Evolutionary conservation across 2,888 invertebrate genomes (phyloP), one percentile per base, ranked within the genome.

Genomic region (Acleris sparsana): DNA sequence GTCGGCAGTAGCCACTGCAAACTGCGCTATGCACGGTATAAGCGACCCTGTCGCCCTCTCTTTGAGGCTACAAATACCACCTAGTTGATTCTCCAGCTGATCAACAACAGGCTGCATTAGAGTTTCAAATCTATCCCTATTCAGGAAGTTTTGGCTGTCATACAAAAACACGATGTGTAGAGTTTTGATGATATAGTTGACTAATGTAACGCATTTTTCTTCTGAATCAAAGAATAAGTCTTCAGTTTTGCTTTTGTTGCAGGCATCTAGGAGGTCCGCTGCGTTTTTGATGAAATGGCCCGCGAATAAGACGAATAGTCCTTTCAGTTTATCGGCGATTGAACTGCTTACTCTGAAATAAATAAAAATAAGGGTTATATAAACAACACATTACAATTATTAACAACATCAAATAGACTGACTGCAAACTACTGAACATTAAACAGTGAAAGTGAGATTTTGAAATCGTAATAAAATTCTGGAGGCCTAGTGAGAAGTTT

Each of bases 261-360:
- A 96, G 46, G 93, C 85, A 64, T 95, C 94, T 16, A 97, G 87
- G n/a, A 97, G 84, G 1, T 94, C 92, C 0, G 97, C 95, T 0
- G 97, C 96, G 82, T 98, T 96, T 76, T 95, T 95, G 17, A 98
- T 90, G 74, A 98, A 96, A 77, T 97, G 96, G 0, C 96, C 96
- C 55, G 98, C 97, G 67, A 98, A 99, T n/a, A 97, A 88, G 0
- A 97, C 96, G 84, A 98, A 99, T 0, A 99, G 88, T 5, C 97
- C 96, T 85, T 97, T 97, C 5, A 99, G 88, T 69, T 95, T 94
- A 62, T 96, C 96, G 0, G 98, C 97, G 58, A 98, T 95, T 52
- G 94, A 95, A 69, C 94, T 94, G 66, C 97, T 96, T 43, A 97
- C 80, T 77, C 96, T 94, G 84, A 77, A 94, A 87, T 68, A 16